Evolutionary conservation across 2,888 invertebrate genomes (phyloP), one percentile per base, ranked within the genome.

Genomic region (Aporophyla lueneburgensis): DNA sequence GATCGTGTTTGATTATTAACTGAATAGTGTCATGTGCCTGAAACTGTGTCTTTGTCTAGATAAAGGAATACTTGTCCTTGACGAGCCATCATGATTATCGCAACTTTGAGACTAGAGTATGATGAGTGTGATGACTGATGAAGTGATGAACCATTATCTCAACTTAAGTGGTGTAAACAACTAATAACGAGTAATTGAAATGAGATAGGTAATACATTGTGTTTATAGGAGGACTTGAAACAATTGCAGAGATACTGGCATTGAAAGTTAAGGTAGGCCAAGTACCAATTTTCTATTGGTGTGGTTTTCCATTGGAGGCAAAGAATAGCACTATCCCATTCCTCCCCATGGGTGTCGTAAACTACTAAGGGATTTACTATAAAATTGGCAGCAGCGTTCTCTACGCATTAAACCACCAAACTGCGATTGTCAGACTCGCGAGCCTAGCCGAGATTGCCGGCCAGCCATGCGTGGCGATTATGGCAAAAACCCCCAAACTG

Each of bases 171-270:
- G 21, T 49, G 43, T 59, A 33, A 33, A 33, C 33, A 33, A 33
- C 33, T 33, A 33, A 33, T 83, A 68, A 71, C 40, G 12, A 59
- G 24, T 58, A 63, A 71, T 58, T 46, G 62, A 71, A 63, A 27
- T 43, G 43, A 43, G 43, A 43, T 78, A 49, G n/a, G 54, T 51
- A 68, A 54, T 53, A 65, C 53, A 21, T 53, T n/a, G n/a, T 56
- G 33, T 19, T 33, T 56, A 56, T n/a, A 67, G 56, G n/a, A 54
- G n/a, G 21, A 53, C 27, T 33, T 63, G 10, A 63, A 46, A 63
- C 63, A 43, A 43, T 24, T 24, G 43, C 24, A 46, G 21, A 49
- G 14, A 49, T 16, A 66, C 21, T 53, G 9, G 16, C 21, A 43
- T 49, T 63, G 14, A n/a, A 51, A 16, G 27, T 10, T 33, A 53